Evolutionary conservation across 1,140 invertebrate genomes (phyloP), one percentile per base, ranked within the genome.

Genomic region (Drosophila orosa): DNA sequence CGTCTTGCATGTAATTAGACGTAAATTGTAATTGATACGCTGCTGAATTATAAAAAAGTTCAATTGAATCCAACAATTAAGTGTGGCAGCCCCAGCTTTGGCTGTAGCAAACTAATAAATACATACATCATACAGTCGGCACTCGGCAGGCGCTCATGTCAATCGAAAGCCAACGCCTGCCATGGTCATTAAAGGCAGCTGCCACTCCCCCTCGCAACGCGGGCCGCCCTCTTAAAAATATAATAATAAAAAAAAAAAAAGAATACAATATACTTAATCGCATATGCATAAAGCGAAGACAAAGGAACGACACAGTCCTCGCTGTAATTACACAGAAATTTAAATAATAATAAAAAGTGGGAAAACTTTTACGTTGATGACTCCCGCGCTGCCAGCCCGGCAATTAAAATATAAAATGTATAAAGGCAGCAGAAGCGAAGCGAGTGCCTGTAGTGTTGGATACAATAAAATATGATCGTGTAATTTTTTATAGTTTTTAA

Each of bases 401-500:
- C 73, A 76, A 76, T 76, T 77, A 77, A 77, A 75, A 77, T 78
- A 77, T 69, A 78, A 77, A 77, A 77, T 78, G 55, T 71, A 78
- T 71, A 69, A 60, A 45, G 35, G 47, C 33, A 39, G n/a, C 47
- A 73, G 73, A 85, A 84, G 56, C 74, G 62, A 48, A 40, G 61
- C 60, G 59, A 67, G 22, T 68, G 61, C 37, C 12, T 52, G 42
- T 74, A 29, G 6, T 19, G 6, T 19, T 13, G 47, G 50, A 56
- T 72, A 72, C 68, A 72, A 72, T 72, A 72, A 72, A 72, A 72
- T 78, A 65, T 83, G 44, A 73, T 61, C 66, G 57, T 74, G 73
- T 65, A 67, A 89, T 84, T 84, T 87, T 87, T 84, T 87, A 89
- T 89, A 89, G 85, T 80, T 90, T 76, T 90, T 87, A 89, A 89